Percentiles rank a stretch among this genome's conserved stretches.
phyloP scores from a whole-genome alignment of 1,140 invertebrate genomes.

The Dendroctonus ponderosae region DNA sequence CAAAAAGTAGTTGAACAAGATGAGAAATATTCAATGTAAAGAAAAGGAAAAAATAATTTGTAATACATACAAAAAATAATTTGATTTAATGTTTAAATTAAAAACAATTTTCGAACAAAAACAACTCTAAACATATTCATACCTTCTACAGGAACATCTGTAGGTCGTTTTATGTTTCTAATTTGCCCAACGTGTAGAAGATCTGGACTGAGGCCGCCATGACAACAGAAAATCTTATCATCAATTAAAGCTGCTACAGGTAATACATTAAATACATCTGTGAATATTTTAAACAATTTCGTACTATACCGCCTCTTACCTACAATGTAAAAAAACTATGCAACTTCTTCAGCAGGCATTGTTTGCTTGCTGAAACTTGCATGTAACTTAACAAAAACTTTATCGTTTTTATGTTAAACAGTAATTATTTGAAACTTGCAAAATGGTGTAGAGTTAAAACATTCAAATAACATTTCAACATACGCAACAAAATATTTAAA shows the following conservation, averaged over 20 bases:
- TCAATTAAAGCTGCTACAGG: slow-evolving; percentile 83
- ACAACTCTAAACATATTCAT: not conserved
- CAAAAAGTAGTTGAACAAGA: not conserved
- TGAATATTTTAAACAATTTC: slow-evolving; percentile 84
- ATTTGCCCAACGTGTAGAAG: slow-evolving; percentile 67
- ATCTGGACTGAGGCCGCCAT: slow-evolving; percentile 81
- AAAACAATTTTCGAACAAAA: no score
- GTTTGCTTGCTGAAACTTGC: not conserved
- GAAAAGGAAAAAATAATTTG: no score
- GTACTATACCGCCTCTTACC: slow-evolving; percentile 72
- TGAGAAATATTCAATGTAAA: slow-evolving; percentile 29
- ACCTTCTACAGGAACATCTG: slow-evolving; percentile 68
- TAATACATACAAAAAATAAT: no score
- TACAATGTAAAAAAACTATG: slow-evolving; percentile 19
- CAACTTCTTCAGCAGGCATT: not conserved
- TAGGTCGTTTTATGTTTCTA: slow-evolving; percentile 66
- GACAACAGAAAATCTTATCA: slow-evolving; percentile 85
- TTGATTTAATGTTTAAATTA: no score
- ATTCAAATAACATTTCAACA: no score
- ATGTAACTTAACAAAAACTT: no score
- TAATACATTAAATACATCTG: slow-evolving; percentile 82
- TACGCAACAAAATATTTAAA: no score
- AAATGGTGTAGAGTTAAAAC: no score
- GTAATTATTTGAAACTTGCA: no score
- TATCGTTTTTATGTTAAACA: no score